Evolutionary conservation across 2,888 invertebrate genomes (phyloP).

Genomic region (Teleogryllus oceanicus): DNA sequence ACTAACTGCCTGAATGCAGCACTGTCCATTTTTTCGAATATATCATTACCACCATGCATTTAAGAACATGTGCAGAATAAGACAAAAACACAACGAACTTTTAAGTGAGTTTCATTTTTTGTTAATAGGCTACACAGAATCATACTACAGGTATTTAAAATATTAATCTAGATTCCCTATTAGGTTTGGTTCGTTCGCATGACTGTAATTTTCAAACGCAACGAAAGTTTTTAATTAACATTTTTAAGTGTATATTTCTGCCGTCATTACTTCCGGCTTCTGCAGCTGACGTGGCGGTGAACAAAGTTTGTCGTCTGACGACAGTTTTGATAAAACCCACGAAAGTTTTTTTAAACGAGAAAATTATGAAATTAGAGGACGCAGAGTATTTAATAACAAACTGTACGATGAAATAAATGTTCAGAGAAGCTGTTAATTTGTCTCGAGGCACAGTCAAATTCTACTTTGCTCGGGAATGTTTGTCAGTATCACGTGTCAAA

Average conservation of each 20-base stretch:
- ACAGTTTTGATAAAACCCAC: slow-evolving; percentile 2
- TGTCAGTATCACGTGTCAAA: too few species aligned
- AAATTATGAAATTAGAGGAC: slow-evolving; percentile 7
- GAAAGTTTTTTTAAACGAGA: background rate
- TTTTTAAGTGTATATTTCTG: background rate
- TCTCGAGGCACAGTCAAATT: background rate
- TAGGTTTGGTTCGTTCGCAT: background rate
- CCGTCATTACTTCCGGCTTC: background rate
- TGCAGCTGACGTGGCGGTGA: background rate
- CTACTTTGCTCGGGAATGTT: too few species aligned
- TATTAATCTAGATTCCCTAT: too few species aligned
- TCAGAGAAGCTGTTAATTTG: background rate
- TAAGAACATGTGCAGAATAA: too few species aligned
- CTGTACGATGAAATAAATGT: background rate
- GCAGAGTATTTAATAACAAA: slow-evolving; percentile 2
- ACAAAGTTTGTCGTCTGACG: background rate
- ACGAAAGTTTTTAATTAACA: slow-evolving; percentile 9
- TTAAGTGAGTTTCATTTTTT: too few species aligned
- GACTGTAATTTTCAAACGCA: background rate
- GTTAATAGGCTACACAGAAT: too few species aligned
- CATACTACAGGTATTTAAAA: too few species aligned
- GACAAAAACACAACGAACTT: too few species aligned
- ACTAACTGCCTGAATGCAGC: too few species aligned
- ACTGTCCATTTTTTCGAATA: too few species aligned
- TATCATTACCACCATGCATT: too few species aligned